These are phyloP conservation scores for Orthonevra nobilis DNA, from an alignment of 2,888 invertebrate genomes.

Conservation along the genomic window DNA sequence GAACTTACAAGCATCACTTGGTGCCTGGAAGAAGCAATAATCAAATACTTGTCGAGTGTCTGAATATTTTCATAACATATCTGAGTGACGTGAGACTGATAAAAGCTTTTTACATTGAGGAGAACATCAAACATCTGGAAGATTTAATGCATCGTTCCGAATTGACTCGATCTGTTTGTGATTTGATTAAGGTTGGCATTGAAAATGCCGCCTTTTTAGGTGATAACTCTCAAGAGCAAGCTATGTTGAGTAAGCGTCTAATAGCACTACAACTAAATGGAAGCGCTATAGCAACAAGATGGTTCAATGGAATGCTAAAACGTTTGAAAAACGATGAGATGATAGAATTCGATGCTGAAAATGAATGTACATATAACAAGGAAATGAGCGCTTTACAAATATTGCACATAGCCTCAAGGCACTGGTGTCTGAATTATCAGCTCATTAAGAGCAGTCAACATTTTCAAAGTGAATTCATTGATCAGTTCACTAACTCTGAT, in stretches of 20 bases:
- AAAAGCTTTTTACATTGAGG: slow-evolving; percentile 78
- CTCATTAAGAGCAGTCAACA: slow-evolving; percentile 76
- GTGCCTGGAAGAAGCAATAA: slow-evolving; percentile 3
- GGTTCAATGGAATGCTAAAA: slow-evolving; percentile 74
- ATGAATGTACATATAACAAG: slow-evolving; percentile 70
- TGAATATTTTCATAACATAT: slow-evolving; percentile 78
- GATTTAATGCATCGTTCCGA: slow-evolving; percentile 76
- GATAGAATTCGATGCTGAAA: slow-evolving; percentile 73
- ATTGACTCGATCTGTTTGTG: slow-evolving; percentile 76
- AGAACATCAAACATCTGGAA: slow-evolving; percentile 78
- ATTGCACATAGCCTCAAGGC: slow-evolving; percentile 76
- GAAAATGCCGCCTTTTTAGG: slow-evolving; percentile 77
- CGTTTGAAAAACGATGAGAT: slow-evolving; percentile 60
- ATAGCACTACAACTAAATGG: slow-evolving; percentile 77
- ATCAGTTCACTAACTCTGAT: neutral
- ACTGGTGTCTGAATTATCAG: slow-evolving; percentile 79
- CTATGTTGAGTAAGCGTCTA: slow-evolving; percentile 74
- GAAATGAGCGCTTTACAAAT: slow-evolving; percentile 74
- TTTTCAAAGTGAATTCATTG: slow-evolving; percentile 76
- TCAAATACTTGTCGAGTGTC: slow-evolving; percentile 75
- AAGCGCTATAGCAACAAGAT: slow-evolving; percentile 74
- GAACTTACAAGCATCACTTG: slow-evolving; percentile 73
- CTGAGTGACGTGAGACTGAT: slow-evolving; percentile 78
- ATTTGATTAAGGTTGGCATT: slow-evolving; percentile 79
- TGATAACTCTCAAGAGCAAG: slow-evolving; percentile 76